A percentile compares a stretch with the other conserved stretches of the same genome.
These are phyloP conservation scores for Beris morrisii DNA, from an alignment of 2,888 invertebrate species.

Conservation along the genomic window DNA sequence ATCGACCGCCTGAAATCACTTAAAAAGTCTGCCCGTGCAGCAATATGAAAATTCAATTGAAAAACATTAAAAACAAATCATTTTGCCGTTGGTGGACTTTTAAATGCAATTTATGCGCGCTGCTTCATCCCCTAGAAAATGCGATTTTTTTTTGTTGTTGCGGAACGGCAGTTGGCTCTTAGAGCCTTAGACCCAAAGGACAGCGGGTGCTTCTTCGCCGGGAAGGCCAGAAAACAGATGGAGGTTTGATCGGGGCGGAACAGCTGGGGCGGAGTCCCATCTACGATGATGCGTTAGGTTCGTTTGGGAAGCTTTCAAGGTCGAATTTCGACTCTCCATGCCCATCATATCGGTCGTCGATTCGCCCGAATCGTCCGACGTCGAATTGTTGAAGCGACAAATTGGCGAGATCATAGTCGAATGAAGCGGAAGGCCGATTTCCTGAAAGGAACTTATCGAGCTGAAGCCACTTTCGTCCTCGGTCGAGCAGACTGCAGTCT, in stretches of 20 bases:
- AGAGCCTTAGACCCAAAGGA: conserved; percentile 42
- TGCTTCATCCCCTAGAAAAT: conserved; percentile 17
- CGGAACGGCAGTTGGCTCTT: not conserved
- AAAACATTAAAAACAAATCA: too few species aligned
- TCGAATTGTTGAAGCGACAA: conserved; percentile 27
- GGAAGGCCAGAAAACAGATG: conserved; percentile 33
- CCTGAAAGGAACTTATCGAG: conserved; percentile 82
- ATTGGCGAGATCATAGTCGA: conserved; percentile 38
- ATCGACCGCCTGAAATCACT: too few species aligned
- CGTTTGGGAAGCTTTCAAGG: conserved; percentile 46
- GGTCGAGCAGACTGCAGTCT: conserved; percentile 44
- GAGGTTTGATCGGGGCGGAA: conserved; percentile 36
- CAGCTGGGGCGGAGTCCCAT: conserved; percentile 39
- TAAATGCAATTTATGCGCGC: conserved; percentile 35
- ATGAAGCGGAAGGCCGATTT: conserved; percentile 67
- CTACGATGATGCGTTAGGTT: conserved; percentile 31
- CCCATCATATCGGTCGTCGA: conserved; percentile 38
- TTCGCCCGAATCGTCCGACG: conserved; percentile 38
- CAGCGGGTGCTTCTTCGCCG: conserved; percentile 37
- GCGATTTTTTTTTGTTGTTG: conserved; percentile 8
- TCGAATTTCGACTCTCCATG: conserved; percentile 51
- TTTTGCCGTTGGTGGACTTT: conserved; percentile 13
- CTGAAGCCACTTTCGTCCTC: conserved; percentile 87
- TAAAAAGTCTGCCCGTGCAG: too few species aligned
- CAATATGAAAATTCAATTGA: too few species aligned